Evolutionary conservation across 2,888 invertebrate genomes (phyloP).

Genomic region (Drosophila infuscata): DNA sequence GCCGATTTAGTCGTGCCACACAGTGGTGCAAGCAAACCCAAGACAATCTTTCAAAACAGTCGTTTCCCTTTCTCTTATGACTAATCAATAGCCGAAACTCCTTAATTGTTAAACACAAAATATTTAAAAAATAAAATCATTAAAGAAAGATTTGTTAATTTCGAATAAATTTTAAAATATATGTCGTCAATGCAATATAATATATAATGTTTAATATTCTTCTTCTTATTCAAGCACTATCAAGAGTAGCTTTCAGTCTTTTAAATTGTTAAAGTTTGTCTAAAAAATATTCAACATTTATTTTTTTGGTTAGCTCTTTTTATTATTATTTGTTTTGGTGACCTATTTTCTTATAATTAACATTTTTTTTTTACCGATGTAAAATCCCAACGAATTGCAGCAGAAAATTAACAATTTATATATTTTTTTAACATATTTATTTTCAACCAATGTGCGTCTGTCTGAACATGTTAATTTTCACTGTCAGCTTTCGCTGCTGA

Average conservation of each 20-base stretch:
- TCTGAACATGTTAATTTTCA: constrained; percentile 56
- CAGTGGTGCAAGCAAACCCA: constrained; percentile 25
- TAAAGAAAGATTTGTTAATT: neutral
- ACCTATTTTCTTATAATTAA: neutral
- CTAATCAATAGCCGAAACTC: neutral
- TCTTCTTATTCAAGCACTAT: neutral
- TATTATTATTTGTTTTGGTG: neutral
- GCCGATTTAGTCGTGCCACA: constrained; percentile 10
- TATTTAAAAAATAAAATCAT: too few species aligned
- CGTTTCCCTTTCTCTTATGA: constrained; percentile 6
- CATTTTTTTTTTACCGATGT: neutral
- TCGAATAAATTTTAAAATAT: neutral
- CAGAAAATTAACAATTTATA: neutral
- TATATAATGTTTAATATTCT: neutral
- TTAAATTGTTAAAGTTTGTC: too few species aligned
- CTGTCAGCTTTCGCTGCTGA: constrained; percentile 62
- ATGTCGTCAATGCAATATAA: too few species aligned
- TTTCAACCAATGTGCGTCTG: constrained; percentile 27
- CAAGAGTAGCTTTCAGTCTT: neutral
- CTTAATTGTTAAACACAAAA: neutral
- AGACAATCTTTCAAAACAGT: neutral
- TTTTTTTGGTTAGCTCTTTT: neutral
- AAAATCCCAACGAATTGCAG: too few species aligned
- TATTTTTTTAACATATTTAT: neutral
- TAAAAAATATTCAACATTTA: neutral